Base-by-base conservation (phyloP, 2,113 vertebrate species). In the Helogale parvula region DNA sequence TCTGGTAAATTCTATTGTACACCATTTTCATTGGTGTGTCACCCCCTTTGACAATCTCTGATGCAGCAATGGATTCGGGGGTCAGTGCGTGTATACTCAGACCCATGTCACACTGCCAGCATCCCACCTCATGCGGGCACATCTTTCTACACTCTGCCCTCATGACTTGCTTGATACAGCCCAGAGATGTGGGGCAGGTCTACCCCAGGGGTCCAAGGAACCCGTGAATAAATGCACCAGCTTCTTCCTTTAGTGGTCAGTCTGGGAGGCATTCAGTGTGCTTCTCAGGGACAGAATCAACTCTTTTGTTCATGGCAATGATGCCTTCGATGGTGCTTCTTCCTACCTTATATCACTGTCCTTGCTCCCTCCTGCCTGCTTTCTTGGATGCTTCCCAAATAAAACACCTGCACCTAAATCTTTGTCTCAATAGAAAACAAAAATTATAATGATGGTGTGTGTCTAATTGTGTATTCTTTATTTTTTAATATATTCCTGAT, bases 371-470 rank as follows among this genome's bases (percentile, higher is more conserved):
- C 21, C 3, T n/a, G 54, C 81, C 65, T 19, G 5, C 79, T 54
- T 83, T 29, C 4, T 21, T n/a, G 27, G 25, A 25, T 79, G 7
- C 27, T 91, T 93, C 66, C 41, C 83, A 41, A 38, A 77, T 31
- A 54, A 96, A 84, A 15, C 3, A n/a, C 38, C 35, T 54, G 47
- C 66, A 76, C 25, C 31, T 38, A 60, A 69, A 83, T 57, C 52
- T 79, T 69, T 63, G 23, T 84, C 47, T 93, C 79, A 63, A 41
- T 88, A 84, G 88, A 88, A 88, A 38, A 63, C 29, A 79, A 95
- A 95, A 21, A 1, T 27, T 21, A 38, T 54, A 66, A 60, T 52
- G 27, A 50, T 17, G 4, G 7, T 27, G 6, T 69, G 27, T 23
- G 3, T 29, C 29, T 60, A 77, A 72, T 6, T 83, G 25, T 29